A percentile compares a stretch with the other conserved stretches of the same genome.
These are phyloP conservation scores for Phyllostomus discolor DNA, from an alignment of 2,113 vertebrate species.

Conservation along the genomic window DNA sequence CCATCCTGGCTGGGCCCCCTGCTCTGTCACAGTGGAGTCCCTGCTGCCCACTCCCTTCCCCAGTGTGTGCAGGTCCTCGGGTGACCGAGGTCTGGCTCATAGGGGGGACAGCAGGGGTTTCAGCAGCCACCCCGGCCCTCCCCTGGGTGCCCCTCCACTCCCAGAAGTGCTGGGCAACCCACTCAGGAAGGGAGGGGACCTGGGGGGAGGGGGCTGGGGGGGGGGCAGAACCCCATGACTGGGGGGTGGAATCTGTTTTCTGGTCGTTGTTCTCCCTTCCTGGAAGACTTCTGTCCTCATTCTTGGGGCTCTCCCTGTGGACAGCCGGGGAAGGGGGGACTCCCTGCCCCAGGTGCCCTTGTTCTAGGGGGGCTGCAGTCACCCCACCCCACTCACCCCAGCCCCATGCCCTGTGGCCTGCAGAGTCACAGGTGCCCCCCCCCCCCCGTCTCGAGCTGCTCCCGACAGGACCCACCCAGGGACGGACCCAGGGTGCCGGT, in stretches of 20 bases:
- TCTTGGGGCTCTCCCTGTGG: fast-evolving
- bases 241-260: background rate
- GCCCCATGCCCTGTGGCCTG: background rate
- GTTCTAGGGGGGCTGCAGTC: background rate
- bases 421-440: background rate
- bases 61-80: too few relatives aligned
- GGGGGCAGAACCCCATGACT: background rate
- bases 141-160: background rate
- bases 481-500: background rate
- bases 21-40: background rate
- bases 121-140: background rate
- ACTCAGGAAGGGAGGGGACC: too few relatives aligned
- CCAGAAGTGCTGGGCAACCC: background rate
- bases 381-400: fast-evolving
- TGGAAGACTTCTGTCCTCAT: background rate
- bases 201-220: background rate
- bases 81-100: background rate
- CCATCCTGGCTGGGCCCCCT: background rate
- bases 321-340: background rate
- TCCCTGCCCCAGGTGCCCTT: background rate
- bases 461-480: background rate
- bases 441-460: too few relatives aligned
- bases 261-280: too few relatives aligned
- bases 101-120: background rate
- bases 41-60: background rate